Evolutionary conservation across 2,888 invertebrate genomes (phyloP), one percentile per base, ranked within the genome.

Genomic region (Pollenia angustigena): DNA sequence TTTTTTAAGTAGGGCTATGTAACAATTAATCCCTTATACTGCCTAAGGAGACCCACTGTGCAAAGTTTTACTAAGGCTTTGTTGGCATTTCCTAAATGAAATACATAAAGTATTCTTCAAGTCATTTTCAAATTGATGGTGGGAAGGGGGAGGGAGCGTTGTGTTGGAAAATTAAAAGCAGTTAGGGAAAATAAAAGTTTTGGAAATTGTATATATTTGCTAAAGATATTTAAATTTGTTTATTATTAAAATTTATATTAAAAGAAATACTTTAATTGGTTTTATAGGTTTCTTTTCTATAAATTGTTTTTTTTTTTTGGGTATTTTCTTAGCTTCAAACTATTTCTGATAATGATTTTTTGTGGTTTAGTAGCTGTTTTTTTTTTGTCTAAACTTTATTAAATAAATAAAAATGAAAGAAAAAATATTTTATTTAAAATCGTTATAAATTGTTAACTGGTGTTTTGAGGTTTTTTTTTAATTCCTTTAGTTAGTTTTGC

Each of bases 271-370:
- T 56, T 56, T 23, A 56, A 56, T 56, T 56, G 18, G 18, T 18
- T 4, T 18, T 11, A 52, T 16, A 52, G 23, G 23, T 23, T 9
- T 18, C 23, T 54, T 23, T 23, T 32, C 32, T 32, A 32, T 32
- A 32, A 32, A n/a, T 32, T 44, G 46, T 18, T 23, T 44, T 64
- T 23, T 42, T n/a, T n/a, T n/a, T n/a, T n/a, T n/a, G n/a, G 50
- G 62, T 75, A 10, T 18, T 14, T 40, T n/a, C 2, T 66, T 54
- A 50, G 12, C 4, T 69, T 32, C 56, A 52, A 60, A 52, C 44
- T 60, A 48, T 79, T 80, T 62, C 23, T 54, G 48, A 75, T 74
- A 80, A 80, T 80, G 74, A 75, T 80, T 75, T 75, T 76, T 62
- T 75, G 80, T 85, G 80, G 80, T 71, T 71, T 12, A 56, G 75